Percentiles rank a stretch among this genome's conserved stretches.
Conservation (phyloP, 2,888 invertebrate genomes). For the Drosophila seclusa region DNA sequence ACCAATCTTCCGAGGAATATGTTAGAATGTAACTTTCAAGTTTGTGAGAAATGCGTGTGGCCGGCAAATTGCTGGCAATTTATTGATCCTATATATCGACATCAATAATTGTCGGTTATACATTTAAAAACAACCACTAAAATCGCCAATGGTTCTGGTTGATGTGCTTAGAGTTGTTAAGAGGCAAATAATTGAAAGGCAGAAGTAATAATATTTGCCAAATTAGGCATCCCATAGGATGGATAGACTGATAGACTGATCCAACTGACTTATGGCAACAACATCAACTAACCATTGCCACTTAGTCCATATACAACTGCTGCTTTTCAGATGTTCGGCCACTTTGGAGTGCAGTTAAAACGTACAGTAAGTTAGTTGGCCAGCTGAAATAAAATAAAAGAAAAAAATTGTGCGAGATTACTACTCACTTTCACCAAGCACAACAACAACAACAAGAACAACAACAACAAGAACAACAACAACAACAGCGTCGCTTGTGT, state of each 20-base stretch:
- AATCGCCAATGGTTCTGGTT: not conserved
- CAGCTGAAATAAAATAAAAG: conserved; percentile 16
- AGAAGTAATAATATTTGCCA: not conserved
- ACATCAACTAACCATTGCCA: conserved; percentile 11
- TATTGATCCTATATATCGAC: not conserved
- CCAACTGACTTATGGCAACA: not conserved
- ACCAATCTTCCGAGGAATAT: not conserved
- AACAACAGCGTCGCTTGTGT: conserved; percentile 3
- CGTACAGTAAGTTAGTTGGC: conserved; percentile 36
- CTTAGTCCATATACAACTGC: conserved; percentile 3
- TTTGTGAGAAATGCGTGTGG: not conserved
- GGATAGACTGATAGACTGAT: not conserved
- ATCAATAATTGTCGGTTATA: not conserved
- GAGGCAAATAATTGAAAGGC: not conserved
- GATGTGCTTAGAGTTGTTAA: not conserved
- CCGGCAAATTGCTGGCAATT: not conserved
- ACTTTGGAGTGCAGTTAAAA: conserved; percentile 7
- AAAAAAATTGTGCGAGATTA: not conserved
- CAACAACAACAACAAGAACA: not conserved
- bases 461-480: not conserved
- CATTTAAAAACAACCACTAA: not conserved
- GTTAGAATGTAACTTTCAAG: not conserved
- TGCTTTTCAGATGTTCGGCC: not conserved
- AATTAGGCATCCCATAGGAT: not conserved
- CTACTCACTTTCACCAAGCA: conserved; percentile 44